Base-by-base conservation (phyloP, 2,888 invertebrate genomes). In the Athetis lepigone region DNA sequence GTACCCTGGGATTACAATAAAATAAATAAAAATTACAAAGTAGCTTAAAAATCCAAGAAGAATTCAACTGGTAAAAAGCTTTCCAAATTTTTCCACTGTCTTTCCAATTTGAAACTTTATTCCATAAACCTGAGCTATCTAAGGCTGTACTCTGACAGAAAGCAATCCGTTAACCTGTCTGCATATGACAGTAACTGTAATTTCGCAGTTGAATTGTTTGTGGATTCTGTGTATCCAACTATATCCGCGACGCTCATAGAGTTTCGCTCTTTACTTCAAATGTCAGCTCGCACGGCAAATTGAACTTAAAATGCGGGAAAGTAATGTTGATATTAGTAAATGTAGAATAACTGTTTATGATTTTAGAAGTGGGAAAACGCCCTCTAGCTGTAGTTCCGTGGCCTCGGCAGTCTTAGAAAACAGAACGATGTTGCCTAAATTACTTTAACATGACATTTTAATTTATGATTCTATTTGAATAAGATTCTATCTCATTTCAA, bases 401-500 rank as follows among this genome's bases (percentile, higher is more conserved):
- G n/a, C n/a, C n/a, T n/a, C n/a, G n/a, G n/a, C 33, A 13, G 33
- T 4, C 33, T 33, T 4, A 33, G 13, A 70, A 71, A 19, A 39
- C 6, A 40, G 51, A 27, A 25, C 4, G 2, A 13, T 4, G 19
- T 49, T 47, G 45, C 50, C 40, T 50, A 72, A 57, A 40, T 67
- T 27, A 25, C 36, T 19, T 37, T 11, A 49, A 64, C 8, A 39
- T 36, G 25, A 27, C 18, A 52, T 33, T 56, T 52, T 49, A 70
- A 61, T 70, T 49, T 40, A 36, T 51, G 51, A 39, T 42, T 18
- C 43, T 60, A 47, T 70, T 49, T 61, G 23, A 45, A 57, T 45
- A 40, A 50, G 29, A 29, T 69, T 60, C 54, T 61, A 71, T 57
- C 70, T 75, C 13, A n/a, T 47, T 49, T 40, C 11, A 29, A 54